Base-by-base conservation (phyloP, 2,797 vertebrate genomes). In the Tragopan temminckii region DNA sequence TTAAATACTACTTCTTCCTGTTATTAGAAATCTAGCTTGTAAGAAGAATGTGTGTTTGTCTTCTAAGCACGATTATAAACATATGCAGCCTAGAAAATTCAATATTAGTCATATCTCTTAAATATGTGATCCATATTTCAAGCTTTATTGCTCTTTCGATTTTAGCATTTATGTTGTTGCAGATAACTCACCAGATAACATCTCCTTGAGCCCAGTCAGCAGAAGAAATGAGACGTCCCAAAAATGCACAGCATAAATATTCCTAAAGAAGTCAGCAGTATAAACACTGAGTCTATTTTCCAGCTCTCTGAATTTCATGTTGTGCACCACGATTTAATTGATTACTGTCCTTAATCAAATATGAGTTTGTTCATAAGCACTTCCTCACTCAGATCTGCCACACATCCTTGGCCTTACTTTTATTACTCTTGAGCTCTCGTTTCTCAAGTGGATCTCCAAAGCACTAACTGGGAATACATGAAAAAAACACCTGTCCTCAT, bases 171-270 rank as follows among this genome's bases (percentile, higher is more conserved):
- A 27, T 3, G 36, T 35, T 58, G 24, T 53, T 80, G 23, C 63
- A 93, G 58, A 33, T 74, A 68, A 50, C 21, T 92, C 69, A 52
- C 3, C 42, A 62, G 36, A 31, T 90, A 24, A 90, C 74, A 57
- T 93, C 77, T 92, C 43, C 83, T 81, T 11, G 11, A 87, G 43
- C 45, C 43, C 66, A 96, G 59, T 90, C 79, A 90, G 77, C 66
- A 93, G 64, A 93, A 95, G 42, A 93, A 89, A 87, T 35, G 21
- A 90, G 50, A 68, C 27, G 67, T 81, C 40, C 33, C 25, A 4
- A 69, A 77, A 90, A 91, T 70, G 70, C 72, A 62, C 29, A 86
- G 57, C 64, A 76, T 72, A 67, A 88, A 84, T 92, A 87, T 53
- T 93, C 63, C 59, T 48, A 0, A 72, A 74, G 42, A 90, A 53